phyloP scores from a whole-genome alignment of 2,888 invertebrate genomes.

The Zaprionus obscuricornis region DNA sequence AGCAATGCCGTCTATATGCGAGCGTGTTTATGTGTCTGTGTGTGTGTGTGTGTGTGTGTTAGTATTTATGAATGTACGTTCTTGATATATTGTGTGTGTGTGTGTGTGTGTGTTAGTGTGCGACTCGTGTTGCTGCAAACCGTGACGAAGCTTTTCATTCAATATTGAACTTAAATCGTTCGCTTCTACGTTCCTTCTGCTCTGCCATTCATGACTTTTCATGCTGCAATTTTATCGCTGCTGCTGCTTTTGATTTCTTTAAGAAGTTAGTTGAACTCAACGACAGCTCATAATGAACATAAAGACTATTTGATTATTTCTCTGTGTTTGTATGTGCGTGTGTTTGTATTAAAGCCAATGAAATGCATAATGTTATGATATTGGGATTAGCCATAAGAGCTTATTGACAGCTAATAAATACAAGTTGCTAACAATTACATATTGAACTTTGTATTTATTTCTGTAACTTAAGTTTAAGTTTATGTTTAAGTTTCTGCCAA shows the following conservation, averaged over 20 bases:
- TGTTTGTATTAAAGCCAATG: too few relatives aligned
- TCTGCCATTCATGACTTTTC: constrained; percentile 14
- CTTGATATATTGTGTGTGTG: constrained; percentile 6
- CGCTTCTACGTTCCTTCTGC: background rate
- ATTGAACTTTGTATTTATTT: too few relatives aligned
- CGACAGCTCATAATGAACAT: background rate
- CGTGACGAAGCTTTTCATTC: constrained; percentile 38
- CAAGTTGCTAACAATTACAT: too few relatives aligned
- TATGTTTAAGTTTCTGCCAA: too few relatives aligned
- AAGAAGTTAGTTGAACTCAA: constrained; percentile 1
- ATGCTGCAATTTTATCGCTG: constrained; percentile 14
- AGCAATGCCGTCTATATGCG: background rate
- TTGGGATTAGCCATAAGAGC: too few relatives aligned
- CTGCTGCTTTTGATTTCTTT: constrained; percentile 17
- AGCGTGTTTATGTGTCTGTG: background rate
- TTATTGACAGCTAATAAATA: too few relatives aligned
- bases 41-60: background rate
- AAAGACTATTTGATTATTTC: background rate
- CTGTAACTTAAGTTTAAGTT: too few relatives aligned
- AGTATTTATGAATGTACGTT: too few relatives aligned
- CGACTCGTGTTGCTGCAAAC: constrained; percentile 10
- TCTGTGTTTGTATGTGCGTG: too few relatives aligned
- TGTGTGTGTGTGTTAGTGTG: background rate
- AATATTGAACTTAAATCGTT: constrained; percentile 45
- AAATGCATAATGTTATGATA: too few relatives aligned